phyloP scores from a whole-genome alignment of 2,797 vertebrate genomes.

The Myotis myotis region DNA sequence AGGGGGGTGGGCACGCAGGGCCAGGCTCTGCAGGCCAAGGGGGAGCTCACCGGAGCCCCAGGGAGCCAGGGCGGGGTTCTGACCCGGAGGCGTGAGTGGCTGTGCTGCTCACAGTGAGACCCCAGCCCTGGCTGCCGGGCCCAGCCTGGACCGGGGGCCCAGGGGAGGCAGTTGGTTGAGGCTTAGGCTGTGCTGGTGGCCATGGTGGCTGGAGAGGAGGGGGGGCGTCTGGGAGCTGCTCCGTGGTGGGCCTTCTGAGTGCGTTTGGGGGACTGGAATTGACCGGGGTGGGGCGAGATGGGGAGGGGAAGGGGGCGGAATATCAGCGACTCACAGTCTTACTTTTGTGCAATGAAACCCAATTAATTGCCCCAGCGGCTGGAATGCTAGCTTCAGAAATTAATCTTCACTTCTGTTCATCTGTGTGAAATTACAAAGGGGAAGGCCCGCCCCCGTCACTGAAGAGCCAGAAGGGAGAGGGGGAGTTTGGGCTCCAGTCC shows the following conservation, averaged over 20 bases:
- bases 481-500: neutral
- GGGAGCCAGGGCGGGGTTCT: neutral
- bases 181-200: neutral
- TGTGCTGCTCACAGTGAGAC: neutral
- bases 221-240: neutral
- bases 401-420: neutral
- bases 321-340: neutral
- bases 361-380: neutral
- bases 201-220: neutral
- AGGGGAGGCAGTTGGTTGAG: neutral
- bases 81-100: fast-evolving
- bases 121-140: neutral
- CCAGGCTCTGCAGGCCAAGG: neutral
- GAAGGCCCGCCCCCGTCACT: neutral
- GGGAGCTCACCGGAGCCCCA: no score
- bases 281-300: neutral
- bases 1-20: neutral
- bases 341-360: neutral
- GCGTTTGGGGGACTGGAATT: neutral
- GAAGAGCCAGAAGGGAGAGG: neutral
- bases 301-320: neutral
- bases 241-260: neutral
- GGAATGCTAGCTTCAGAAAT: neutral
- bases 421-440: neutral
- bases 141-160: neutral